Evolutionary conservation across 1,140 invertebrate species (phyloP).

Genomic region (Nixonia krombeini): DNA sequence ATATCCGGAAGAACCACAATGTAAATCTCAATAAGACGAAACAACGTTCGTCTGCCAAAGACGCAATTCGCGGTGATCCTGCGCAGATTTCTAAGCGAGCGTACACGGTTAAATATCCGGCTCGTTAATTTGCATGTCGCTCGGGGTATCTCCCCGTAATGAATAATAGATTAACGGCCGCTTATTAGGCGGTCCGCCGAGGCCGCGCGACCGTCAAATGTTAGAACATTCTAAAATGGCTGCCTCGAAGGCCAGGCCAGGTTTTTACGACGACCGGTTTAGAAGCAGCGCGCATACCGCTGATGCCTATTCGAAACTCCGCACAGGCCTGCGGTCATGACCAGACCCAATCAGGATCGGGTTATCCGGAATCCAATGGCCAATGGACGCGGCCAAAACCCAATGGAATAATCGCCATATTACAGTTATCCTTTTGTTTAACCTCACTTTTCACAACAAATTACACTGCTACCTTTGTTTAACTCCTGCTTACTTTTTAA

Average conservation of each 20-base stretch:
- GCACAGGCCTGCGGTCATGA: constrained; percentile 48
- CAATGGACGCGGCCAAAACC: no score
- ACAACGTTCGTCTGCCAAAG: no score
- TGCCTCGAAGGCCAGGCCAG: constrained; percentile 61
- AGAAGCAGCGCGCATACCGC: constrained; percentile 56
- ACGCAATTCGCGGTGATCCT: constrained; percentile 9
- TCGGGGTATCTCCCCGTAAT: constrained; percentile 52
- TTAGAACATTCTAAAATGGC: constrained; percentile 69
- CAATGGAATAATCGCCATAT: not conserved
- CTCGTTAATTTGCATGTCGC: constrained; percentile 54
- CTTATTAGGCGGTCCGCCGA: constrained; percentile 62
- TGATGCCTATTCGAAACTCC: constrained; percentile 33
- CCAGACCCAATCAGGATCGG: constrained; percentile 57
- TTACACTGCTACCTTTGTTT: no score
- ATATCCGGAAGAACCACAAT: no score
- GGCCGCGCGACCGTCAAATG: constrained; percentile 64
- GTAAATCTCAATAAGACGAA: no score
- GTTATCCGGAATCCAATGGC: constrained; percentile 8
- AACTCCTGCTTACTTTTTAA: no score
- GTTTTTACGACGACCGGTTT: constrained; percentile 67
- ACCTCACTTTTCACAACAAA: no score
- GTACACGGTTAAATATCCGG: constrained; percentile 25
- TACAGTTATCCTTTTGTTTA: constrained; percentile 1
- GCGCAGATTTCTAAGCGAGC: constrained; percentile 17
- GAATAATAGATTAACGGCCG: constrained; percentile 65